Conservation (phyloP, 1,140 invertebrate species). For the Cotesia glomerata region DNA sequence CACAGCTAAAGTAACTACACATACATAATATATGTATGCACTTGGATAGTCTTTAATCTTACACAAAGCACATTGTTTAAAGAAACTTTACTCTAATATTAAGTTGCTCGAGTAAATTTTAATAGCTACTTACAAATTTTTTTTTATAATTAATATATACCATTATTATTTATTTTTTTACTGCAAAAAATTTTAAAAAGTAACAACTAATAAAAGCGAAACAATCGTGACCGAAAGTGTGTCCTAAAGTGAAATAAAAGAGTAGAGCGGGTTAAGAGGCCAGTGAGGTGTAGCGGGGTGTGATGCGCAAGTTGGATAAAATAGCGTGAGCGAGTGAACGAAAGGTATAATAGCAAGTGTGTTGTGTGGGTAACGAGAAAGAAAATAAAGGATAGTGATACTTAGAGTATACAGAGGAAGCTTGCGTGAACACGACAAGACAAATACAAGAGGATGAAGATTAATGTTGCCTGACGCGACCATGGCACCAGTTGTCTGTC, state of each 20-base stretch:
- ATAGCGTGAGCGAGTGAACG: not conserved
- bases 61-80: too few relatives aligned
- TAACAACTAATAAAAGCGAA: slow-evolving; percentile 44
- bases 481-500: slow-evolving; percentile 30
- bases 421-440: slow-evolving; percentile 37
- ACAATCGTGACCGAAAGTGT: slow-evolving; percentile 23
- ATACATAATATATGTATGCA: too few relatives aligned
- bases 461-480: slow-evolving; percentile 43
- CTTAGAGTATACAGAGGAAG: slow-evolving; percentile 19
- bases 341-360: not conserved
- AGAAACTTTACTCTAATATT: not conserved
- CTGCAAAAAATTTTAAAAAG: not conserved
- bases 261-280: not conserved
- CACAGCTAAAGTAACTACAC: too few relatives aligned
- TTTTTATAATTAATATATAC: not conserved
- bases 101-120: not conserved
- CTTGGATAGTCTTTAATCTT: too few relatives aligned
- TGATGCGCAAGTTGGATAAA: too few relatives aligned
- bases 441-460: slow-evolving; percentile 56
- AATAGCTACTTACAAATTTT: too few relatives aligned
- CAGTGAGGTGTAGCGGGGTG: too few relatives aligned
- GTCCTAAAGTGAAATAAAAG: not conserved
- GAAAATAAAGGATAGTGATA: not conserved
- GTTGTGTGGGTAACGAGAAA: not conserved
- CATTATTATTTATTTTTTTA: too few relatives aligned